A percentile compares a stretch with the other conserved stretches of the same genome.
Conservation (phyloP, 2,797 vertebrate species). For the Myotis vivesi region DNA sequence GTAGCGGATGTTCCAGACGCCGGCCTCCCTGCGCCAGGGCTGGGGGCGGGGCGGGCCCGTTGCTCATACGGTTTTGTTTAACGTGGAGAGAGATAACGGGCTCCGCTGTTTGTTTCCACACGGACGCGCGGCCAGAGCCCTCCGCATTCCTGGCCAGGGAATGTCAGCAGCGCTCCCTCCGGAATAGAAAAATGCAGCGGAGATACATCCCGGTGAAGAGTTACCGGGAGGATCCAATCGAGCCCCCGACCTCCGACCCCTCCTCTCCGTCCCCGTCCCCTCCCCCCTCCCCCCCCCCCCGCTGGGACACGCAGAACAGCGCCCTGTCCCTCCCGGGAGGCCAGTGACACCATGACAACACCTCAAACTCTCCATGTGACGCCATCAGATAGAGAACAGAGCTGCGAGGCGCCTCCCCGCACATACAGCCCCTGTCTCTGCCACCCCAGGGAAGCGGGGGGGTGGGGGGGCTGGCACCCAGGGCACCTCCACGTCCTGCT, state of each 20-base stretch:
- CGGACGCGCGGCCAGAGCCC: not conserved
- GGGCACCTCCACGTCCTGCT: not conserved
- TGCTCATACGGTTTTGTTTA: conserved; percentile 61
- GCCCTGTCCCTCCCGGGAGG: not conserved
- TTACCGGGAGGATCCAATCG: not conserved
- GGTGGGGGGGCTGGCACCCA: not conserved
- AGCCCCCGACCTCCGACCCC: not conserved
- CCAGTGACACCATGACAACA: not conserved
- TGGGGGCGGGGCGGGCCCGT: not conserved
- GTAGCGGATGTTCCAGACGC: conserved; percentile 33
- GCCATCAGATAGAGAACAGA: not conserved
- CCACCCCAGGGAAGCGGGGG: not conserved
- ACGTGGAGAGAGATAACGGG: conserved; percentile 30
- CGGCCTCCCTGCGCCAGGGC: not conserved
- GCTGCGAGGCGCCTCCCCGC: too few species aligned
- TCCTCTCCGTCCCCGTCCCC: too few species aligned
- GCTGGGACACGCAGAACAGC: not conserved
- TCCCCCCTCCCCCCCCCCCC: too few species aligned
- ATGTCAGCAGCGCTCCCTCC: conserved; percentile 31
- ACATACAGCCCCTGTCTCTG: not conserved
- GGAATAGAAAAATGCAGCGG: not conserved
- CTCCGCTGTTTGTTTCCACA: conserved; percentile 46
- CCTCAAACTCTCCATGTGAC: not conserved
- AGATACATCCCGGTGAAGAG: conserved; percentile 13
- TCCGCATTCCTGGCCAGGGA: conserved; percentile 52